phyloP scores from a whole-genome alignment of 2,113 vertebrate species.

The Potamarius usumacintae region DNA sequence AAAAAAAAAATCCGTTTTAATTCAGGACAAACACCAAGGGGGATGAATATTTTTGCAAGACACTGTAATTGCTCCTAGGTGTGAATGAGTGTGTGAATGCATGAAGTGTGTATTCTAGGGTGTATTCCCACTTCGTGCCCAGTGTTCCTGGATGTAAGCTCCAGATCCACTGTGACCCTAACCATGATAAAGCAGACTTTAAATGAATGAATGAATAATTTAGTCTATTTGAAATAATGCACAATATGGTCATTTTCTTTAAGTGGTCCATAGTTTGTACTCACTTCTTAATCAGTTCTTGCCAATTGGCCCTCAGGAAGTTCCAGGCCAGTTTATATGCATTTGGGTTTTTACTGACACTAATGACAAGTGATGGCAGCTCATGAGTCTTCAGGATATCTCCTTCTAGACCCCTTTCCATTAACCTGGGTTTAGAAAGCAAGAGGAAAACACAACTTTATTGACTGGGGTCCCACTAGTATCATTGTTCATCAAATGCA shows the following conservation, averaged over 20 bases:
- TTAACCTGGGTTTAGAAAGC: conserved; percentile 69
- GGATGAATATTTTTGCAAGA: too few relatives aligned
- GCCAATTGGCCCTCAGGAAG: conserved; percentile 82
- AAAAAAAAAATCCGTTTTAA: too few relatives aligned
- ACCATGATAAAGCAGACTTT: neutral
- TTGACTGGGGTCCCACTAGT: neutral
- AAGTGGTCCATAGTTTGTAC: conserved; percentile 45
- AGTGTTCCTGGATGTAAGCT: neutral
- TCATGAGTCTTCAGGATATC: conserved; percentile 85
- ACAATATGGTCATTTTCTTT: neutral
- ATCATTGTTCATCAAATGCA: neutral
- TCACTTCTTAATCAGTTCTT: conserved; percentile 82
- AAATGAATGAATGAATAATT: neutral
- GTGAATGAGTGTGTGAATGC: neutral
- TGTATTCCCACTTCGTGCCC: neutral
- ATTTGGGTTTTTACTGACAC: conserved; percentile 77
- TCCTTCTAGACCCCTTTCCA: conserved; percentile 80
- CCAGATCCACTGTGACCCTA: neutral
- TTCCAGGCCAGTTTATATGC: conserved; percentile 81
- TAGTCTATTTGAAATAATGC: neutral
- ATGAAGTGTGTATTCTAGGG: neutral
- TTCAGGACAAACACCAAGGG: too few relatives aligned
- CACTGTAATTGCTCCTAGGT: neutral
- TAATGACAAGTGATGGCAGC: conserved; percentile 73
- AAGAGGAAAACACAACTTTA: conserved; percentile 4